phyloP scores from a whole-genome alignment of 2,113 vertebrate genomes.

The Saimiri boliviensis region DNA sequence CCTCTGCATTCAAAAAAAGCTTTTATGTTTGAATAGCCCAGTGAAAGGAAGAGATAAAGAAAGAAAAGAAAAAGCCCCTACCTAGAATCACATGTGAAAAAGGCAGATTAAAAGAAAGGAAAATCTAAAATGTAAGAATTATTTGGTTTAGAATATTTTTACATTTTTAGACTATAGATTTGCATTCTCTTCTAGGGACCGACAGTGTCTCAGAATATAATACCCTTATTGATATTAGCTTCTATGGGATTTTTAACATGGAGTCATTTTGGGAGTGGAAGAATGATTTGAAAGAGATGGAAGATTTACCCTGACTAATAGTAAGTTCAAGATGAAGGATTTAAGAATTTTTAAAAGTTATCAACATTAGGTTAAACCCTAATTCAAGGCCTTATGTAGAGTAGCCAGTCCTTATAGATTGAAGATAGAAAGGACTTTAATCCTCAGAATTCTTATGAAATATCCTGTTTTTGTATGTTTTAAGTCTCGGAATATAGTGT shows the following conservation, averaged over 20 bases:
- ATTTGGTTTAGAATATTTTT: constrained; percentile 35
- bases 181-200: constrained; percentile 21
- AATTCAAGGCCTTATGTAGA: background rate
- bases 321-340: constrained; percentile 28
- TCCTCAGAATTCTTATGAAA: constrained; percentile 26
- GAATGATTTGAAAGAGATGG: background rate
- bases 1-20: background rate
- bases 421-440: constrained; percentile 1
- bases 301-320: constrained; percentile 40
- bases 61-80: background rate
- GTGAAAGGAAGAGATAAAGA: constrained; percentile 25
- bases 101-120: constrained; percentile 8
- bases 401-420: background rate
- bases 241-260: background rate
- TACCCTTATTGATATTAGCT: background rate
- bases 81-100: constrained; percentile 10
- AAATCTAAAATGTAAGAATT: constrained; percentile 53
- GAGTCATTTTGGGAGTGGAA: constrained; percentile 40
- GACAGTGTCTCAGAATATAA: background rate
- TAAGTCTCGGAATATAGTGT: constrained; percentile 4
- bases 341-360: constrained; percentile 28
- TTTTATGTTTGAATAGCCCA: constrained; percentile 53
- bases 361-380: background rate
- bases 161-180: background rate
- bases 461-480: background rate